A percentile compares a stretch with the other conserved stretches of the same genome.
Evolutionary conservation across 2,113 vertebrate species (phyloP).

Genomic region (Odontophorus gujanensis): DNA sequence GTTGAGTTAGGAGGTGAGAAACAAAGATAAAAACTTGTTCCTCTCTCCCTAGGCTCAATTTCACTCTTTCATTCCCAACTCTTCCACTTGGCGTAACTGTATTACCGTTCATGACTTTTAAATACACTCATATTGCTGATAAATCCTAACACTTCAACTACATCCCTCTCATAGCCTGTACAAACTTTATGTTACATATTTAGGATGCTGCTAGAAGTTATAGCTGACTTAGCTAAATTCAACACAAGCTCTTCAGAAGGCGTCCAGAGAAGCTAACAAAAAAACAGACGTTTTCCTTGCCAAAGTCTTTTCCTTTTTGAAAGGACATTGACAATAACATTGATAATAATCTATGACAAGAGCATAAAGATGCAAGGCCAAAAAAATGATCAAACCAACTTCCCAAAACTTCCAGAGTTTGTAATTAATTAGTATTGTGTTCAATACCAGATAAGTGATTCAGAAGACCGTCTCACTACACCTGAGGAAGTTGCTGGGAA

Average conservation of each 20-base stretch:
- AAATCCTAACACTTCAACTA: neutral
- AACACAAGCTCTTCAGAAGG: neutral
- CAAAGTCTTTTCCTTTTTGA: neutral
- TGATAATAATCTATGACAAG: neutral
- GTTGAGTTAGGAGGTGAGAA: neutral
- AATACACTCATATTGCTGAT: neutral
- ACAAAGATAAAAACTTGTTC: neutral
- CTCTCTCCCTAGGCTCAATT: neutral
- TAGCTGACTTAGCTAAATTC: neutral
- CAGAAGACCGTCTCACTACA: neutral
- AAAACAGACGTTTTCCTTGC: neutral
- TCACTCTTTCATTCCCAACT: neutral
- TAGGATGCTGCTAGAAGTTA: neutral
- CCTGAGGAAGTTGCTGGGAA: neutral
- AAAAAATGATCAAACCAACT: neutral
- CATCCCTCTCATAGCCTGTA: neutral
- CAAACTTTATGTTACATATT: neutral
- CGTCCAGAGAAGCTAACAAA: neutral
- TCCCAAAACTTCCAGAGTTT: neutral
- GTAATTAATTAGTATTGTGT: neutral
- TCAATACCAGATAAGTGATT: neutral
- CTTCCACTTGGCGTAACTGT: neutral
- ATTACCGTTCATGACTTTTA: neutral
- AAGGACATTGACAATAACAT: neutral
- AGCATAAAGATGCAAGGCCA: neutral